Evolutionary conservation across 2,797 vertebrate species (phyloP).

Genomic region (Sarcoramphus papa): DNA sequence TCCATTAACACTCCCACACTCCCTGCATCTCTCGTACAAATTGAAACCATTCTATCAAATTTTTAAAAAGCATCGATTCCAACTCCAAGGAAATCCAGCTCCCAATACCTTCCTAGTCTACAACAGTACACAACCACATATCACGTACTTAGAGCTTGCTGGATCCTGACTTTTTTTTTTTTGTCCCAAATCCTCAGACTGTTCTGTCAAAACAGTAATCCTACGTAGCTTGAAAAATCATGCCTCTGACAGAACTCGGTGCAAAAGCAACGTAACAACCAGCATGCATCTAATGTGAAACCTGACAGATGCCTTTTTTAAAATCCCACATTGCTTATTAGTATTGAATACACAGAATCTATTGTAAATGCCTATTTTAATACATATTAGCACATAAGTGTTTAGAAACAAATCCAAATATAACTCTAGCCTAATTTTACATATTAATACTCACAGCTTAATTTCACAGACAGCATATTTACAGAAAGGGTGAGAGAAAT

Average conservation of each 20-base stretch:
- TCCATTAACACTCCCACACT: not conserved
- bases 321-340: not conserved
- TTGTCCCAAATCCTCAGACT: not conserved
- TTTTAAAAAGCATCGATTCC: not conserved
- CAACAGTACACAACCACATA: not conserved
- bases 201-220: not conserved
- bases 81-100: not conserved
- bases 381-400: not conserved
- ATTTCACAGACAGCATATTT: not conserved
- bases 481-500: not conserved
- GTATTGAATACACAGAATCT: not conserved
- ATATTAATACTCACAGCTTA: not conserved
- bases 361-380: not conserved
- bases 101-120: not conserved
- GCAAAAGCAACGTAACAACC: not conserved
- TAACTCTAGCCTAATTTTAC: not conserved
- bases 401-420: not conserved
- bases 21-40: rapidly evolving
- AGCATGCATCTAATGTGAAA: too few species aligned
- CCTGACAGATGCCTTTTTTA: not conserved
- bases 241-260: not conserved
- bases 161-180: not conserved
- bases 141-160: not conserved
- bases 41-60: not conserved
- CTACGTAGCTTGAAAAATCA: not conserved